Base-by-base conservation (phyloP, 1,140 invertebrate genomes). In the Lordiphosa mommai region DNA sequence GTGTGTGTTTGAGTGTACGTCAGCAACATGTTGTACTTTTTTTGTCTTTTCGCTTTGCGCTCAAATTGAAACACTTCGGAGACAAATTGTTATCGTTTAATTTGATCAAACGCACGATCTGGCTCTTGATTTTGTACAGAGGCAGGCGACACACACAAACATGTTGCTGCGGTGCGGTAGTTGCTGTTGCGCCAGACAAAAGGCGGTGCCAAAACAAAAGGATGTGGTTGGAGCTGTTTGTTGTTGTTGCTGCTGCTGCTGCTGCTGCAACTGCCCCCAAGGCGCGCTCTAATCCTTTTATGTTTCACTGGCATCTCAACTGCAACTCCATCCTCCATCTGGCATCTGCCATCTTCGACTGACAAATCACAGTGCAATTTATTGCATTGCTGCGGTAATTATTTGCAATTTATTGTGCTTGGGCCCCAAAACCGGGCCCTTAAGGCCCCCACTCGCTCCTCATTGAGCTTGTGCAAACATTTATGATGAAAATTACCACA, bases 1-100 rank as follows among this genome's bases (percentile, higher is more conserved):
- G 4, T 27, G 23, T 43, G 56, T 30, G 32, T 50, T 36, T 9
- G 51, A 14, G 14, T 23, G 38, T 17, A 52, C 68, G 65, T 43
- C 72, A 71, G 70, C 74, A 76, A 76, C 77, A 74, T 82, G 74
- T 46, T 60, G 70, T 48, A 59, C 14, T 47, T 44, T 32, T 40
- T 56, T 27, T 51, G 37, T 27, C 27, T 51, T 46, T 43, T 51
- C 27, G 27, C 32, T 49, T 17, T 36, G 52, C 55, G 77, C 70
- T 82, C 77, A 82, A 82, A 82, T 82, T 82, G 85, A 87, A 87
- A 87, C 85, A 87, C 85, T 87, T 87, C 85, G 74, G 73, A 80
- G 85, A 87, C 85, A 87, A 87, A 87, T 87, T 87, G 85, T 87
- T 87, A 87, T 87, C 85, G 85, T 87, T 87, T 86, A 87, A 87